phyloP scores from a whole-genome alignment of 2,113 vertebrate species.

The Corythaeola cristata region DNA sequence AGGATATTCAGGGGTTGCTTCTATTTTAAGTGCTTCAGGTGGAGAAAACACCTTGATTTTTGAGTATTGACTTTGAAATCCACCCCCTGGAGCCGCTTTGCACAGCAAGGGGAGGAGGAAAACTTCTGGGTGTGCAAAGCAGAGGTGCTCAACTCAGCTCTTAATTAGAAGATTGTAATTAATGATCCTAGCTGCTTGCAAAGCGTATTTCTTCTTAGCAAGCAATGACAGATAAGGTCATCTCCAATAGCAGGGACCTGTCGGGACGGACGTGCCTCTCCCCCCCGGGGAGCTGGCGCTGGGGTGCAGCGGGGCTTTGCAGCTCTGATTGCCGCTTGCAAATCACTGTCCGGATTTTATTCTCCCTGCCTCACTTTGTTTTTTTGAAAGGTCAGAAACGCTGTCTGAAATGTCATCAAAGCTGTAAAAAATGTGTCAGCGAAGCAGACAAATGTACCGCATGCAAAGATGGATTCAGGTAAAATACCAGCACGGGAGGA shows the following conservation, averaged over 20 bases:
- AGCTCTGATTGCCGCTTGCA: accelerated
- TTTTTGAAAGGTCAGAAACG: slow-evolving; percentile 80
- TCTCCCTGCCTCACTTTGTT: not conserved
- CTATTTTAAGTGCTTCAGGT: not conserved
- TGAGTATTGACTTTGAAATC: not conserved
- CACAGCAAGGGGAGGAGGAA: not conserved
- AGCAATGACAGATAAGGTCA: slow-evolving; percentile 16
- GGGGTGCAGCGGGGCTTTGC: not conserved
- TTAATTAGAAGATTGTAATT: slow-evolving; percentile 36
- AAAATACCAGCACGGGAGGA: not conserved
- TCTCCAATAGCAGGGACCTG: not conserved
- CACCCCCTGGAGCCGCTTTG: not conserved
- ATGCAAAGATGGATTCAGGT: slow-evolving; percentile 90
- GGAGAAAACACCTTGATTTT: not conserved
- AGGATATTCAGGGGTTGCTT: not conserved
- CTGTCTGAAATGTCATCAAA: slow-evolving; percentile 85
- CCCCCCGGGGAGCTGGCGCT: not conserved
- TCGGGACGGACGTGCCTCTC: not conserved
- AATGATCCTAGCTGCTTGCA: not conserved
- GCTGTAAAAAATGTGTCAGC: slow-evolving; percentile 81
- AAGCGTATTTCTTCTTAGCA: not conserved
- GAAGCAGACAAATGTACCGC: slow-evolving; percentile 83
- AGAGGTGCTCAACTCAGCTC: not conserved
- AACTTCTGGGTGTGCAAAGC: not conserved
- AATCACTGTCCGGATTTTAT: not conserved